Evolutionary conservation across 2,113 vertebrate species (phyloP).

Genomic region (Hyperopisus bebe): DNA sequence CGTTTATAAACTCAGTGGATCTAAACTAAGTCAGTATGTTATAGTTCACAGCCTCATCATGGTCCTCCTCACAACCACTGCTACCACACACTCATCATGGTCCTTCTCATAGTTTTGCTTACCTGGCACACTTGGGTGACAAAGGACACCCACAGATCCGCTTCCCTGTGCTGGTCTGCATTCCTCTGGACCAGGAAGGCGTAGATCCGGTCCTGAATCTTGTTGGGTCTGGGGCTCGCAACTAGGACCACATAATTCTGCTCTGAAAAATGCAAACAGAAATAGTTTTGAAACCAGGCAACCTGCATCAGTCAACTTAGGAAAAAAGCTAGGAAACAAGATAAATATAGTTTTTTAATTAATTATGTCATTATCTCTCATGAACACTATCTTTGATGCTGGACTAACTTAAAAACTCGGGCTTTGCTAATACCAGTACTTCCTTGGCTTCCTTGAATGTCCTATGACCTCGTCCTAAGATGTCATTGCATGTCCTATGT

Average conservation of each 20-base stretch:
- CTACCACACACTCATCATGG: not conserved
- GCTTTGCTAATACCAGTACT: not conserved
- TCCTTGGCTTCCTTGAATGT: not conserved
- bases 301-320: not conserved
- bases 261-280: constrained; percentile 38
- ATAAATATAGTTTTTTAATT: not conserved
- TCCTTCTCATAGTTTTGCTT: not conserved
- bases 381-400: not conserved
- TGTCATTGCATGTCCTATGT: no score
- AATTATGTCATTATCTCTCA: not conserved
- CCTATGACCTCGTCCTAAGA: no score
- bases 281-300: not conserved
- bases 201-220: constrained; percentile 45
- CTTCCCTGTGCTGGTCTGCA: not conserved
- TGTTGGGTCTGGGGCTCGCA: not conserved
- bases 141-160: constrained; percentile 45
- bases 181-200: constrained; percentile 53
- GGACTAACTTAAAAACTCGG: not conserved
- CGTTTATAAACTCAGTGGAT: not conserved
- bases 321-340: not conserved
- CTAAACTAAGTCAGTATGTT: not conserved
- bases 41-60: not conserved
- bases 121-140: constrained; percentile 60
- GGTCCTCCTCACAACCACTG: not conserved
- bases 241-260: constrained; percentile 49